Conservation (phyloP, 2,797 vertebrate species). For the Columba guinea region DNA sequence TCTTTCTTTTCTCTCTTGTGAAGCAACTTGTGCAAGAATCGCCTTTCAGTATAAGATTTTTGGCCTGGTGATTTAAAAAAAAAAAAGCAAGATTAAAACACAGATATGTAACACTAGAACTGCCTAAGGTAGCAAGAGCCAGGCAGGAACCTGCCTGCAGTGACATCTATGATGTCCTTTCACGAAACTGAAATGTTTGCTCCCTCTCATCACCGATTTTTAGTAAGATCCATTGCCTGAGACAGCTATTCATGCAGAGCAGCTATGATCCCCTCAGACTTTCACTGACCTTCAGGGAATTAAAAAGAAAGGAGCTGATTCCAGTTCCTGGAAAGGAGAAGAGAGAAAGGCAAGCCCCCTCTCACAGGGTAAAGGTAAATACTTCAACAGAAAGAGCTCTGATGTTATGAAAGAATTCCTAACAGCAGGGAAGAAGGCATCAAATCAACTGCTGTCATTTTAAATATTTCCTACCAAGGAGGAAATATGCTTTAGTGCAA, state of each 20-base stretch:
- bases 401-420: slow-evolving; percentile 29
- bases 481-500: slow-evolving; percentile 37
- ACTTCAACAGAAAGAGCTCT: slow-evolving; percentile 33
- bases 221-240: slow-evolving; percentile 37
- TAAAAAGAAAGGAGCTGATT: not conserved
- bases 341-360: not conserved
- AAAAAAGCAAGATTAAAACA: not conserved
- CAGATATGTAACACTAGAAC: not conserved
- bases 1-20: not conserved
- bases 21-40: not conserved
- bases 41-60: not conserved
- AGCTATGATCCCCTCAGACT: slow-evolving; percentile 44
- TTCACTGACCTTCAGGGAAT: slow-evolving; percentile 49
- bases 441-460: slow-evolving; percentile 52
- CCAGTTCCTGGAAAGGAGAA: slow-evolving; percentile 6
- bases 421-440: slow-evolving; percentile 25
- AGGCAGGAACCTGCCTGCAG: not conserved
- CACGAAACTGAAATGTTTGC: slow-evolving; percentile 12
- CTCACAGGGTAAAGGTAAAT: slow-evolving; percentile 20
- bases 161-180: slow-evolving; percentile 5
- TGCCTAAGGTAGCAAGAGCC: not conserved
- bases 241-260: slow-evolving; percentile 37
- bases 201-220: slow-evolving; percentile 26
- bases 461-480: slow-evolving; percentile 53
- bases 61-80: not conserved